These are phyloP conservation scores for Trichosurus vulpecula DNA, from an alignment of 2,797 vertebrate species.

Conservation along the genomic window DNA sequence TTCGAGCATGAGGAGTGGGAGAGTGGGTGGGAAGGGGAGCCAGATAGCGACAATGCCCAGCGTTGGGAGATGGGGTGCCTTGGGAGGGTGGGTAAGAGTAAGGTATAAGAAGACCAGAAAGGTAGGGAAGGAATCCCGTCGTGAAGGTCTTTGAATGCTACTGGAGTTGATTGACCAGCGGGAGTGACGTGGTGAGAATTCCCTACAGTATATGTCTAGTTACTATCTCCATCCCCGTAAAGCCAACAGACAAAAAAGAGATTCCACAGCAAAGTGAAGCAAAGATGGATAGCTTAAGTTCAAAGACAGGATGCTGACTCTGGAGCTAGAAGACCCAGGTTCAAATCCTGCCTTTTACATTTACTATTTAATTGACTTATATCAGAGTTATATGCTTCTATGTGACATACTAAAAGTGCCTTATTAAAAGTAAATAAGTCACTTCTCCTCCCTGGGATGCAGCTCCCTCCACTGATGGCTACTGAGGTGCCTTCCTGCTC, in stretches of 20 bases:
- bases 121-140: not conserved
- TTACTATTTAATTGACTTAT: not conserved
- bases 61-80: not conserved
- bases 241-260: not conserved
- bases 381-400: not conserved
- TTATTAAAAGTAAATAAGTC: not conserved
- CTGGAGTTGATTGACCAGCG: not conserved
- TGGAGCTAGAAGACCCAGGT: not conserved
- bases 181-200: not conserved
- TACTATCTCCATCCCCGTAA: not conserved
- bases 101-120: not conserved
- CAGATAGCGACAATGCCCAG: not conserved
- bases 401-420: not conserved
- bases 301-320: not conserved
- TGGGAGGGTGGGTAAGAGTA: not conserved
- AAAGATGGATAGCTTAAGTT: not conserved
- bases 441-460: not conserved
- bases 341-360: not conserved
- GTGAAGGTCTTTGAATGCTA: not conserved
- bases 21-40: not conserved
- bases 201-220: not conserved
- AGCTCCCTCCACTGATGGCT: not conserved
- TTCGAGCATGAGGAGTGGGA: not conserved
- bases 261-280: not conserved
- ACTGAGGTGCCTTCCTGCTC: not conserved